A percentile compares a stretch with the other conserved stretches of the same genome.
Evolutionary conservation across 2,888 invertebrate genomes (phyloP).

Genomic region (Dryocosmus kuriphilus): DNA sequence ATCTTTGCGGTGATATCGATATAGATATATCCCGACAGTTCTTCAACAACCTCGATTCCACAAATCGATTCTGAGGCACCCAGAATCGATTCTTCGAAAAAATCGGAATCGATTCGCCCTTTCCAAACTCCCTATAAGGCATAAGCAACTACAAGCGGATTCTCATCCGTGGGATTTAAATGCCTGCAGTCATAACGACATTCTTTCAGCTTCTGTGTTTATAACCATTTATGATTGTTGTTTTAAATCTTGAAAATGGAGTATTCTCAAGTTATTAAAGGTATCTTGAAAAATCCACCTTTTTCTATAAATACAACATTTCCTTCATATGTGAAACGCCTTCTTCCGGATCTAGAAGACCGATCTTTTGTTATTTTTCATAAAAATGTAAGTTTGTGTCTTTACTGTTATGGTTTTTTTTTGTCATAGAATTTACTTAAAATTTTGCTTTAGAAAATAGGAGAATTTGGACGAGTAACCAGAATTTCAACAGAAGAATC

Average conservation of each 20-base stretch:
- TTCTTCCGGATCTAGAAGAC: slow-evolving; percentile 25
- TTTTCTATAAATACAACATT: slow-evolving; percentile 5
- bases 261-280: neutral
- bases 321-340: slow-evolving; percentile 22
- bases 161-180: slow-evolving; percentile 14
- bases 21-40: no score
- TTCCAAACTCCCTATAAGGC: no score
- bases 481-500: neutral
- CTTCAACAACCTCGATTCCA: no score
- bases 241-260: slow-evolving; percentile 3
- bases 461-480: neutral
- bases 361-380: slow-evolving; percentile 5
- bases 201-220: neutral
- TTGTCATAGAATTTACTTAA: neutral
- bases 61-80: no score
- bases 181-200: neutral
- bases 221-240: neutral
- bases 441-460: neutral
- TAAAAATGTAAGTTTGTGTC: slow-evolving; percentile 19
- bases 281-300: slow-evolving; percentile 8
- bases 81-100: no score
- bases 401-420: neutral
- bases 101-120: no score
- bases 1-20: no score
- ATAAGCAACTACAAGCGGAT: no score